A percentile compares a stretch with the other conserved stretches of the same genome.
Conservation (phyloP, 2,797 vertebrate genomes). For the Ceryle rudis region DNA sequence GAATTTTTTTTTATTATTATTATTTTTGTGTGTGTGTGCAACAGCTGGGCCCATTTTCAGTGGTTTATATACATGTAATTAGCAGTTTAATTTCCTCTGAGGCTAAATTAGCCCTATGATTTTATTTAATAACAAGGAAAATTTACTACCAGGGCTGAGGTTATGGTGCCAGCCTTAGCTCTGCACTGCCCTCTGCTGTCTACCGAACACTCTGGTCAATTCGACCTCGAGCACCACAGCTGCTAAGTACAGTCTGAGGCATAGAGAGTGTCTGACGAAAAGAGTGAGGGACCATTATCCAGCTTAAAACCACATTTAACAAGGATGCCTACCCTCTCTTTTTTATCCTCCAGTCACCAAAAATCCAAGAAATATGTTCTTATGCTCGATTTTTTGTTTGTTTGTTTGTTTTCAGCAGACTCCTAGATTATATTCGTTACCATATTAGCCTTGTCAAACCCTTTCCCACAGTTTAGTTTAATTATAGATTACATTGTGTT, state of each 20-base stretch:
- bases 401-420: neutral
- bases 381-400: neutral
- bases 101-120: conserved; percentile 78
- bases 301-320: neutral
- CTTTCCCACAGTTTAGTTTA: conserved; percentile 43
- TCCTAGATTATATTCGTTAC: conserved; percentile 26
- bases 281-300: neutral
- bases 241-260: neutral
- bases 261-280: neutral
- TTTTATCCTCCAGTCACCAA: neutral
- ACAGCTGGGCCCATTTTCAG: conserved; percentile 47
- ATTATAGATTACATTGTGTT: conserved; percentile 24
- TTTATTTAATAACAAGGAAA: conserved; percentile 76
- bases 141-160: conserved; percentile 42
- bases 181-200: conserved; percentile 83
- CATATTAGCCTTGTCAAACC: conserved; percentile 34
- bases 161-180: conserved; percentile 68
- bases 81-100: conserved; percentile 83
- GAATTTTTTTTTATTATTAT: neutral
- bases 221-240: neutral
- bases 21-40: neutral
- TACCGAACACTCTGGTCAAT: neutral
- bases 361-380: neutral
- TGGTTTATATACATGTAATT: conserved; percentile 78
- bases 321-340: neutral